Evolutionary conservation across 2,888 invertebrate genomes (phyloP).

Genomic region (Ectemnius cavifrons): DNA sequence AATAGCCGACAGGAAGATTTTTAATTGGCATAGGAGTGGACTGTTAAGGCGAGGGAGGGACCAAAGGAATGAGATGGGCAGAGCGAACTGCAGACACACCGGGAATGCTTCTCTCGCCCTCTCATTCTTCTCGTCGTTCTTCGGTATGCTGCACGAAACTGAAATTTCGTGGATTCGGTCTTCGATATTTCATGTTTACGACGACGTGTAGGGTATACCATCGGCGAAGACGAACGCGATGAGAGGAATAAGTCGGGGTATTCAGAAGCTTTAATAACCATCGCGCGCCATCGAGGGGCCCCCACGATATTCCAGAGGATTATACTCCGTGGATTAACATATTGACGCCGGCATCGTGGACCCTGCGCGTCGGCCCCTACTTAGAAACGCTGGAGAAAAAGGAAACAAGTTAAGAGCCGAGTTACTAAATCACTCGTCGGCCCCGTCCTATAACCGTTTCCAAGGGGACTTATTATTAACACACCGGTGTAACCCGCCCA

Average conservation of each 20-base stretch:
- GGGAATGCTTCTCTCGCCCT: conserved; percentile 46
- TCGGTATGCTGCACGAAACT: conserved; percentile 33
- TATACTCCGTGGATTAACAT: conserved; percentile 76
- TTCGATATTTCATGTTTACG: conserved; percentile 78
- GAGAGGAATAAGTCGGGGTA: conserved; percentile 42
- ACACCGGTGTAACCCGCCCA: conserved; percentile 59
- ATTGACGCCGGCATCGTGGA: conserved; percentile 70
- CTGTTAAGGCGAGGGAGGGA: conserved; percentile 13
- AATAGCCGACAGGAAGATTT: conserved; percentile 67
- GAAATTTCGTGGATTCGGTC: conserved; percentile 64
- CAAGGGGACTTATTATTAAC: conserved; percentile 71
- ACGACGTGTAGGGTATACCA: conserved; percentile 71
- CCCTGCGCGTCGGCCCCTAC: conserved; percentile 45
- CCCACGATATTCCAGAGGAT: conserved; percentile 58
- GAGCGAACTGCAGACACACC: conserved; percentile 40
- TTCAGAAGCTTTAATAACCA: conserved; percentile 70
- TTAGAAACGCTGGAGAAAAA: conserved; percentile 29
- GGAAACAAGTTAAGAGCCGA: conserved; percentile 63
- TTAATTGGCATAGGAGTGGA: conserved; percentile 63
- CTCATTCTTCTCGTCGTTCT: conserved; percentile 34
- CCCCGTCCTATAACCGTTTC: conserved; percentile 66
- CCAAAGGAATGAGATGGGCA: not conserved
- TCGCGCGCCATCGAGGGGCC: conserved; percentile 49
- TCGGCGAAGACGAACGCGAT: conserved; percentile 32
- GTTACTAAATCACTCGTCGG: conserved; percentile 74